phyloP scores from a whole-genome alignment of 2,888 invertebrate genomes.

The Ptilodon capucinus region DNA sequence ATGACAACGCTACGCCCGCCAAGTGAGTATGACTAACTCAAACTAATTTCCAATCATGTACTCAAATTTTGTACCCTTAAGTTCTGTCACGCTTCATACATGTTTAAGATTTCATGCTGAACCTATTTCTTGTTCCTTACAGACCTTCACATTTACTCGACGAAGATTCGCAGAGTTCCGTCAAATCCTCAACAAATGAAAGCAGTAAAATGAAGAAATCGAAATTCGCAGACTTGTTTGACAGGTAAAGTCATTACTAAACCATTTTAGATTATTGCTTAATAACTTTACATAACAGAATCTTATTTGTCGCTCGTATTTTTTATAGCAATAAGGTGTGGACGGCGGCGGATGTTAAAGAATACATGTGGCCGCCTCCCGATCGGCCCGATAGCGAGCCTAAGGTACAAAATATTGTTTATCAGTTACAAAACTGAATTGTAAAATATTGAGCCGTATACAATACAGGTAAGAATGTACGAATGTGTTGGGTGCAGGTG shows the following conservation, averaged over 20 bases:
- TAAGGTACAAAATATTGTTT: constrained; percentile 47
- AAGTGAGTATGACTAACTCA: constrained; percentile 58
- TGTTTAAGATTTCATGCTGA: neutral
- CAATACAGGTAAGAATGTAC: too few species aligned
- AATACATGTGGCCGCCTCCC: constrained; percentile 95
- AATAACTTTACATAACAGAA: neutral
- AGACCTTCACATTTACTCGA: constrained; percentile 80
- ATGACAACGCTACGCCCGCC: constrained; percentile 82
- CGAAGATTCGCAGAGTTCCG: constrained; percentile 93
- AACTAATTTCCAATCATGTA: constrained; percentile 1
- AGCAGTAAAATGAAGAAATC: constrained; percentile 79
- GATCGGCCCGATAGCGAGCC: constrained; percentile 55
- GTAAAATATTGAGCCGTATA: neutral
- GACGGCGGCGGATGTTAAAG: constrained; percentile 94
- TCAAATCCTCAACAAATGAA: constrained; percentile 88
- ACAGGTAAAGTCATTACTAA: constrained; percentile 57
- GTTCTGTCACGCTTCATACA: neutral
- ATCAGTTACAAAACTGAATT: too few species aligned
- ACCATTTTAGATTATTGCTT: neutral
- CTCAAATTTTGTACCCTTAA: neutral
- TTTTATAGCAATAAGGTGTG: constrained; percentile 81
- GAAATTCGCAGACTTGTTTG: constrained; percentile 75
- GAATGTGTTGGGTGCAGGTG: constrained; percentile 82
- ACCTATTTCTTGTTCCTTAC: constrained; percentile 31
- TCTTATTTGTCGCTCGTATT: constrained; percentile 11